Base-by-base conservation (phyloP, 2,797 vertebrate species). In the Ctenopoma kingsleyae region DNA sequence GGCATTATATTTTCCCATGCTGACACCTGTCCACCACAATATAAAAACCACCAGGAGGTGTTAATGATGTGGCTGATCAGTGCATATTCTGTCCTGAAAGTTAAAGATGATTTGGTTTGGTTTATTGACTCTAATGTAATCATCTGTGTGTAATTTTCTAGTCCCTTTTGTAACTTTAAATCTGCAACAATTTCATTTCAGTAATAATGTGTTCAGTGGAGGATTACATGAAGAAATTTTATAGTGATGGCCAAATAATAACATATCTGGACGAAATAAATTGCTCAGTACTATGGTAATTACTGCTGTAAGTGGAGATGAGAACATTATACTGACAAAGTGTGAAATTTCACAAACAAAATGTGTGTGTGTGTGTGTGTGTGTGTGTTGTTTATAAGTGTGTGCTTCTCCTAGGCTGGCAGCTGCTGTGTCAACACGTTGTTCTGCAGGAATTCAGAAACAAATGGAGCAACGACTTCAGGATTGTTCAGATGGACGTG, bases 401-500 rank as follows among this genome's bases (percentile, higher is more conserved):
- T 41, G 6, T 50, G 12, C 38, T 23, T 55, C 20, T 47, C 38
- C 61, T 67, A 48, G 6, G 41, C n/a, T 8, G 19, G 46, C 56
- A 44, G 61, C 41, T 32, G 64, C 63, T 38, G 49, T n/a, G n/a
- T 41, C 54, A 81, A 15, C 30, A 52, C 76, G 53, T 69, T 67
- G 3, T 38, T 49, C 56, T 58, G 77, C 50, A 94, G 80, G 74
- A 93, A 93, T 32, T 93, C 83, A 3, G 71, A 84, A 44, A 94
- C 62, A 10, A 88, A 4, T 0, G 87, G 72, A 17, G 89, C 90
- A 3, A 92, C 66, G 0, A 22, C 43, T 68, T 88, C 88, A 1
- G 93, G 90, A 9, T 80, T 43, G 43, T 91, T 93, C 55, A 94
- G 81, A 62, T 94, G 93, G 48, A 94, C 36, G 56, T 94, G 92